Base-by-base conservation (phyloP, 2,797 vertebrate genomes). In the Rallus crepitans region DNA sequence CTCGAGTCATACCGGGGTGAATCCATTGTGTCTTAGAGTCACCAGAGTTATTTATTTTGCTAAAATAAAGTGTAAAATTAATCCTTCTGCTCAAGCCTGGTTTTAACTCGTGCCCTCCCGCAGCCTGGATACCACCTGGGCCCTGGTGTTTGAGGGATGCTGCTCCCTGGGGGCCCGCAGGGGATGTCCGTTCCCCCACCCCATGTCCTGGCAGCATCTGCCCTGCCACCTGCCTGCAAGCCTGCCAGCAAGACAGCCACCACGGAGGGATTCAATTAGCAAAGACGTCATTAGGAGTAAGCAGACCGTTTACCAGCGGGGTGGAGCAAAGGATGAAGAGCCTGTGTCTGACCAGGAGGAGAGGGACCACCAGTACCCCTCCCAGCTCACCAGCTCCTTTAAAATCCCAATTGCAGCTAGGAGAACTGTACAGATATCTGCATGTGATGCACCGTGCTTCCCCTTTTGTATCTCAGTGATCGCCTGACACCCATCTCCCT, bases 1-100 rank as follows among this genome's bases (percentile, higher is more conserved):
- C 9, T 31, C 0, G 0, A n/a, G 31, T n/a, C 1, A 0, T 5
- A 2, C 50, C 0, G 1, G 69, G 63, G 40, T 0, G 0, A 68
- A 57, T 64, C 89, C 9, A 2, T 24, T 1, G 0, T 11, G 63
- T 78, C 27, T 24, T 1, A 0, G 73, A 8, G 0, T 80, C 84
- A 89, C 75, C 23, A 39, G 37, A 7, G 63, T 85, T 50, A 63
- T 2, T 13, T 50, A 27, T 20, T 87, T 78, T 68, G 72, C 52
- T 66, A 48, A 76, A 69, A 91, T 55, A 63, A 73, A 89, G 23
- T 7, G 45, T 9, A 33, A 82, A 90, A 86, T 45, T 56, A 91
- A 69, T 70, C 42, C 50, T 87, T 33, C 71, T 16, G 40, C 59
- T 89, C 24, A 3, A 6, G 7, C 19, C n/a, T 31, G 45, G 16